These are phyloP conservation scores for Lucilia cuprina DNA, from an alignment of 1,140 invertebrate genomes.

Conservation along the genomic window DNA sequence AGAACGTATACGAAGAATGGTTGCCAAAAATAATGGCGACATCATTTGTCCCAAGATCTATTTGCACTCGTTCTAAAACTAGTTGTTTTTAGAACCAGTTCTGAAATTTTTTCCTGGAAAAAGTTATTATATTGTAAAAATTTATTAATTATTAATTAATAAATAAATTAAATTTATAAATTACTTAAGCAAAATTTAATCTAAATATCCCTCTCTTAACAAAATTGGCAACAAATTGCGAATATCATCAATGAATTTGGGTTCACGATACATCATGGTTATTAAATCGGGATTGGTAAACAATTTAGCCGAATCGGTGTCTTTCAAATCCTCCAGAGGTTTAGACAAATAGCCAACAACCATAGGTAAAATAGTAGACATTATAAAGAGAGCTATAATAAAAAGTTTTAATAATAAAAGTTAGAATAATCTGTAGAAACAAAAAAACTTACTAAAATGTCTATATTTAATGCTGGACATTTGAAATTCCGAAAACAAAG, in stretches of 20 bases:
- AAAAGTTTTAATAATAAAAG: no score
- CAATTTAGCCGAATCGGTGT: not conserved
- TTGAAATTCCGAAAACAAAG: not conserved
- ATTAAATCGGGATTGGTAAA: slow-evolving; percentile 5
- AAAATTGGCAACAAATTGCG: slow-evolving; percentile 11
- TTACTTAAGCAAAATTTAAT: not conserved
- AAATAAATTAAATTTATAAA: not conserved
- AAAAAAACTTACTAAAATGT: not conserved
- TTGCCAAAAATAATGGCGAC: no score
- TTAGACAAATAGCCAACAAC: not conserved
- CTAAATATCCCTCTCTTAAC: slow-evolving; percentile 20
- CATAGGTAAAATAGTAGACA: slow-evolving; percentile 16
- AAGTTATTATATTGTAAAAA: no score
- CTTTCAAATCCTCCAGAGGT: slow-evolving; percentile 4
- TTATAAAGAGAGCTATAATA: not conserved
- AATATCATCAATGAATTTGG: not conserved
- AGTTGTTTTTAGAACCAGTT: no score
- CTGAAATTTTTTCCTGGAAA: no score
- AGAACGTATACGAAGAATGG: no score
- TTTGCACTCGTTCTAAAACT: no score
- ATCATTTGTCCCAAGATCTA: no score
- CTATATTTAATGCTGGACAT: not conserved
- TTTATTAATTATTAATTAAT: no score
- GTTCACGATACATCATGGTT: slow-evolving; percentile 21
- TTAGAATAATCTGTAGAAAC: no score